Evolutionary conservation across 2,888 invertebrate genomes (phyloP).

Genomic region (Dimorphilus gyrociliatus): DNA sequence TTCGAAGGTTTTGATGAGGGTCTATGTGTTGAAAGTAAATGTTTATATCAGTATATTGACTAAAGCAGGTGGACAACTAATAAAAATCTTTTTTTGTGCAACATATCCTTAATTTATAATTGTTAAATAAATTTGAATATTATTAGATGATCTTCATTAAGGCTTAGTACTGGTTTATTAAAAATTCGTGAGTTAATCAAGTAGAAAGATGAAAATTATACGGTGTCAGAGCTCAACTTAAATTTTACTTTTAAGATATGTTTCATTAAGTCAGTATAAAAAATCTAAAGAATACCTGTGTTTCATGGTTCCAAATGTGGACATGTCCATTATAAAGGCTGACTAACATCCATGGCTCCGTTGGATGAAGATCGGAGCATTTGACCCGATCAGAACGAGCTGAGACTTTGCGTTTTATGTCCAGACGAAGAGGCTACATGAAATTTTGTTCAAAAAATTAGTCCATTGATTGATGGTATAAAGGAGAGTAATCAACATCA

Average conservation of each 20-base stretch:
- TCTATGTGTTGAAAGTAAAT: too few relatives aligned
- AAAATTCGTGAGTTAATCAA: too few relatives aligned
- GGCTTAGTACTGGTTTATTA: too few relatives aligned
- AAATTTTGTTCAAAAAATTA: too few relatives aligned
- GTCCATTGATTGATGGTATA: too few relatives aligned
- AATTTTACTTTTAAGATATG: neutral
- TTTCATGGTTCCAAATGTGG: constrained; percentile 98
- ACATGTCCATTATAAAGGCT: constrained; percentile 97
- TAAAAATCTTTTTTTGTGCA: neutral
- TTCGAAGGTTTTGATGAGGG: constrained; percentile 45
- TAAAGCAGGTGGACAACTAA: constrained; percentile 1
- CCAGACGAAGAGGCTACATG: constrained; percentile 49
- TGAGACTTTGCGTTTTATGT: constrained; percentile 91
- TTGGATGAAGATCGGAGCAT: constrained; percentile 88
- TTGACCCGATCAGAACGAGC: constrained; percentile 96
- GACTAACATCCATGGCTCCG: constrained; percentile 96
- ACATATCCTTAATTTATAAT: too few relatives aligned
- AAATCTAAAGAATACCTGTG: constrained; percentile 50
- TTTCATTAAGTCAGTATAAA: neutral
- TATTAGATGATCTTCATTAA: too few relatives aligned
- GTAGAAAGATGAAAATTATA: too few relatives aligned
- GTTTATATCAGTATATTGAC: too few relatives aligned
- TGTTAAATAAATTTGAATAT: too few relatives aligned
- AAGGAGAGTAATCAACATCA: too few relatives aligned
- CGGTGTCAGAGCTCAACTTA: too few relatives aligned